Evolutionary conservation across 2,113 vertebrate species (phyloP).

Genomic region (Rhinoderma darwinii): DNA sequence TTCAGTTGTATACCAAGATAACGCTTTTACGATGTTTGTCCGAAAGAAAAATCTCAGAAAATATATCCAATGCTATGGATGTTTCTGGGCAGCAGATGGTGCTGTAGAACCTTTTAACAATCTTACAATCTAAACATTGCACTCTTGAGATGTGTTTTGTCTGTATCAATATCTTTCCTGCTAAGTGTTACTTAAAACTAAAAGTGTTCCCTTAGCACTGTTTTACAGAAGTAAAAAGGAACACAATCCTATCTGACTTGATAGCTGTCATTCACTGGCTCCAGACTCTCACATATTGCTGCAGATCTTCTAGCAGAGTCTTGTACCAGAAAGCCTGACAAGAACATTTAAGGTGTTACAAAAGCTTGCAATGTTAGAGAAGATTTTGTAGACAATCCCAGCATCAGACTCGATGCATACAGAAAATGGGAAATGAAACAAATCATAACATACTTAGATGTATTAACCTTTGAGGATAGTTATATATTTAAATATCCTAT

Average conservation of each 20-base stretch:
- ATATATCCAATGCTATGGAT: neutral
- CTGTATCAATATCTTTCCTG: constrained; percentile 43
- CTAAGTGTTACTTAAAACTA: constrained; percentile 46
- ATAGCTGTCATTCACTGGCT: neutral
- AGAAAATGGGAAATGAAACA: no score
- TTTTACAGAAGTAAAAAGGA: constrained; percentile 17
- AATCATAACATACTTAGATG: no score
- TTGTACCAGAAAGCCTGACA: neutral
- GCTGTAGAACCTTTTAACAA: constrained; percentile 33
- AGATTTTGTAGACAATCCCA: no score
- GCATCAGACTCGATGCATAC: no score
- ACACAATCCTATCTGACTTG: neutral
- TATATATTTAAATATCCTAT: no score
- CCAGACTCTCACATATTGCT: no score
- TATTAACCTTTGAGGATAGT: no score
- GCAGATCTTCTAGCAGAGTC: neutral
- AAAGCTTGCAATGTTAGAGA: no score
- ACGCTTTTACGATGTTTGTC: neutral
- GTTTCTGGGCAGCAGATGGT: constrained; percentile 42
- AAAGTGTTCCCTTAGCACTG: constrained; percentile 22
- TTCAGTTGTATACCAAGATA: neutral
- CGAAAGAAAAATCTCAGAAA: neutral
- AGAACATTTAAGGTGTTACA: no score
- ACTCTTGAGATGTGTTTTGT: constrained; percentile 40
- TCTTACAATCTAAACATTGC: neutral